Conservation (phyloP, 2,888 invertebrate genomes). For the Cephus rjabovi region DNA sequence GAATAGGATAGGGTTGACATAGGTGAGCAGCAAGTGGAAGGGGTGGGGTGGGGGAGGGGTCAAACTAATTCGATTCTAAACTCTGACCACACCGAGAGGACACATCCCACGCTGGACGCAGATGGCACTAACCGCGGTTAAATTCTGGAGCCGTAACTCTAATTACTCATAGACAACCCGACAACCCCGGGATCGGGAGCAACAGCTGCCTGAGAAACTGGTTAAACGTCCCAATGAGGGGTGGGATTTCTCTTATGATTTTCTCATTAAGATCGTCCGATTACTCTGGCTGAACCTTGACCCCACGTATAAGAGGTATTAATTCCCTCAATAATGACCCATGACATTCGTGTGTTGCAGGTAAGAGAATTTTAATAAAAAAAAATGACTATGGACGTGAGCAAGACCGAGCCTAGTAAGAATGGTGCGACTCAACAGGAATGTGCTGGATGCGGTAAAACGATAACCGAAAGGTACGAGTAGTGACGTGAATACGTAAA, state of each 20-base stretch:
- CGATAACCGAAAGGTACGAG: constrained; percentile 81
- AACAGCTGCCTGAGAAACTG: constrained; percentile 65
- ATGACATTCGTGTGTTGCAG: constrained; percentile 32
- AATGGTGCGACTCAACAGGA: constrained; percentile 70
- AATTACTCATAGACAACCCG: constrained; percentile 66
- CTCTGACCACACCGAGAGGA: constrained; percentile 61
- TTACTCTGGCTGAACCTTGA: neutral
- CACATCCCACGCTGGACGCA: constrained; percentile 58
- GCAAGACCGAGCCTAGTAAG: constrained; percentile 58
- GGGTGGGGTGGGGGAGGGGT: constrained; percentile 49
- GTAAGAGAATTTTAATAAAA: constrained; percentile 8
- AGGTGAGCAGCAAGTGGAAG: constrained; percentile 23
- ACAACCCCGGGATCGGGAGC: constrained; percentile 53
- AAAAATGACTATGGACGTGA: constrained; percentile 64
- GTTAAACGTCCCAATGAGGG: constrained; percentile 41
- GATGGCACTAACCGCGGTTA: constrained; percentile 66
- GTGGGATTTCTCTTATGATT: neutral
- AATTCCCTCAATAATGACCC: neutral
- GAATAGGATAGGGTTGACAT: constrained; percentile 19
- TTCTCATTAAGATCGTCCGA: neutral
- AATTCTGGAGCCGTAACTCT: constrained; percentile 67
- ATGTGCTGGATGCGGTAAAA: constrained; percentile 88
- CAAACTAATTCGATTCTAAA: constrained; percentile 68
- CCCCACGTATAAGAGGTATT: neutral
- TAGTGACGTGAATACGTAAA: neutral